Evolutionary conservation across 2,797 vertebrate species (phyloP).

Genomic region (Microctenopoma steveboyesi): DNA sequence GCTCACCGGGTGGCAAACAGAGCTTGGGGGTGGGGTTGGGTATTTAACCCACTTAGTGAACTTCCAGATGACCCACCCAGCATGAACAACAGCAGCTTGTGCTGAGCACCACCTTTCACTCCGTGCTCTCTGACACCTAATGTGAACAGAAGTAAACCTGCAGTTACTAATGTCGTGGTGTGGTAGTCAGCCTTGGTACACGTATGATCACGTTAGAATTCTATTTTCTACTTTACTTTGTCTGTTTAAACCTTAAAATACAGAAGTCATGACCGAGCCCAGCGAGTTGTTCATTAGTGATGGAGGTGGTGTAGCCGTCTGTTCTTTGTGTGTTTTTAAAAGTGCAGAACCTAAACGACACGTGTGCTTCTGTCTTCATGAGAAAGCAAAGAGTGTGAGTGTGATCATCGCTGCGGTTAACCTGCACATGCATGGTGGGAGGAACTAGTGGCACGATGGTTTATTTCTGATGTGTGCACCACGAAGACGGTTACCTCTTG

Average conservation of each 20-base stretch:
- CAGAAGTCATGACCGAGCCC: too few species aligned
- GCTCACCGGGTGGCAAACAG: slow-evolving; percentile 27
- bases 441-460: slow-evolving; percentile 1
- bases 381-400: background rate
- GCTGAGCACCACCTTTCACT: background rate
- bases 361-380: background rate
- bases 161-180: too few species aligned
- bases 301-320: too few species aligned
- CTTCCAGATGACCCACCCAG: slow-evolving; percentile 40
- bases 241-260: too few species aligned
- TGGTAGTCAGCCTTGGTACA: too few species aligned
- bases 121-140: too few species aligned
- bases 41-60: background rate
- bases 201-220: too few species aligned
- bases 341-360: background rate
- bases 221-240: too few species aligned
- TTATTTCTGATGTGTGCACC: background rate
- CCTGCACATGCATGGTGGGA: background rate
- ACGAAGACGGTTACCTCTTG: background rate
- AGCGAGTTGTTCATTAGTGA: too few species aligned
- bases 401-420: slow-evolving; percentile 27
- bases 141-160: too few species aligned
- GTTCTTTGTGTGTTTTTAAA: background rate
- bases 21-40: slow-evolving; percentile 33
- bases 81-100: slow-evolving; percentile 43